phyloP scores from a whole-genome alignment of 2,888 invertebrate genomes.

The Tromatobia lineatoria region DNA sequence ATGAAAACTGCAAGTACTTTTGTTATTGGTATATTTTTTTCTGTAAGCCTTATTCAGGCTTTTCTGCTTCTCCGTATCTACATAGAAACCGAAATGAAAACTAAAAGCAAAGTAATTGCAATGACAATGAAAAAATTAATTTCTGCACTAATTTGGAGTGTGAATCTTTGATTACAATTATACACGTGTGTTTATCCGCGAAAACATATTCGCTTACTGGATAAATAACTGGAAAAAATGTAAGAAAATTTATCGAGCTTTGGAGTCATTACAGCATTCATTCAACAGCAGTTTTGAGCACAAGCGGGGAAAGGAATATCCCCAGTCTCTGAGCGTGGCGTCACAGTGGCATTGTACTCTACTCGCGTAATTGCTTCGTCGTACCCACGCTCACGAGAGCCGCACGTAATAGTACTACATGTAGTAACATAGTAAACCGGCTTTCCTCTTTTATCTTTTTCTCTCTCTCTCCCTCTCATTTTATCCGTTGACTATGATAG shows the following conservation, averaged over 20 bases:
- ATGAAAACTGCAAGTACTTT: no score
- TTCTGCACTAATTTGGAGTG: no score
- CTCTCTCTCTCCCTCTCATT: constrained; percentile 2
- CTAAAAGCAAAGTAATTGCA: no score
- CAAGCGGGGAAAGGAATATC: constrained; percentile 33
- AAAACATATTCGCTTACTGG: not conserved
- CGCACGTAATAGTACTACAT: constrained; percentile 27
- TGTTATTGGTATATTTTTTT: no score
- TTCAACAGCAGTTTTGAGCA: constrained; percentile 21
- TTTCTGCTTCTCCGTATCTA: no score
- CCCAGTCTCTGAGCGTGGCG: constrained; percentile 27
- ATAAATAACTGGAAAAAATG: not conserved
- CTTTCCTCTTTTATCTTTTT: constrained; percentile 7
- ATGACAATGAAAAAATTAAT: no score
- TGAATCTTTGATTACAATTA: no score
- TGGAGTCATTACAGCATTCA: constrained; percentile 3
- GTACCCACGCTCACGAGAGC: constrained; percentile 22
- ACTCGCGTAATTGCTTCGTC: constrained; percentile 50
- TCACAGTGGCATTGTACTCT: constrained; percentile 54
- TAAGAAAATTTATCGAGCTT: not conserved
- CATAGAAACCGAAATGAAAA: no score
- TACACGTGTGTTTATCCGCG: not conserved
- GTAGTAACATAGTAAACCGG: constrained; percentile 51
- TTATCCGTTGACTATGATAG: not conserved
- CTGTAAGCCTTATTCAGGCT: no score